Conservation (phyloP, 2,888 invertebrate species). For the Drosophila neonasuta region DNA sequence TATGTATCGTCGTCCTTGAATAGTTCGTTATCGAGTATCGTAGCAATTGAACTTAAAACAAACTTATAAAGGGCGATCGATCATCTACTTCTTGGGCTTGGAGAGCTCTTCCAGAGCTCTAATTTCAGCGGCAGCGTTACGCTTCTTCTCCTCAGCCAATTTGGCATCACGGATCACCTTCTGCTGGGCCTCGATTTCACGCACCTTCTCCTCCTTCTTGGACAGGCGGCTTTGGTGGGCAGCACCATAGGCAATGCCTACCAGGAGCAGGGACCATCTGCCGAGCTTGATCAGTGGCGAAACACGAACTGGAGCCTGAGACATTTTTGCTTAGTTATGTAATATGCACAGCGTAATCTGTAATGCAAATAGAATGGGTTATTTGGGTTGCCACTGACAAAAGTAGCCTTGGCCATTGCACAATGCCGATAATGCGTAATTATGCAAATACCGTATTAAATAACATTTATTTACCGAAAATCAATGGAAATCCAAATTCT, state of each 20-base stretch:
- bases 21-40: conserved; percentile 27
- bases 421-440: background rate
- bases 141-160: conserved; percentile 88
- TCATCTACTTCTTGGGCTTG: conserved; percentile 53
- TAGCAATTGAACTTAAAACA: conserved; percentile 50
- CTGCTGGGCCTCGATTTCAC: conserved; percentile 87
- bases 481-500: conserved; percentile 41
- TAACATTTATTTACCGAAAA: conserved; percentile 59
- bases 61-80: conserved; percentile 35
- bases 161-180: conserved; percentile 88
- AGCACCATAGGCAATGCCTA: conserved; percentile 89
- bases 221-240: conserved; percentile 87
- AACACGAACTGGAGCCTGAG: conserved; percentile 87
- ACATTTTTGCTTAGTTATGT: conserved; percentile 79
- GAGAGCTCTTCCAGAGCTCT: conserved; percentile 73
- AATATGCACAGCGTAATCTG: conserved; percentile 67
- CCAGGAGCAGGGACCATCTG: conserved; percentile 89
- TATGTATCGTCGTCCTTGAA: conserved; percentile 26
- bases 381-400: background rate
- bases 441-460: conserved; percentile 12
- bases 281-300: conserved; percentile 92
- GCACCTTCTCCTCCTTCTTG: conserved; percentile 86
- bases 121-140: conserved; percentile 83
- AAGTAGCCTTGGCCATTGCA: background rate
- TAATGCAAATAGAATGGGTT: conserved; percentile 23